These are phyloP conservation scores for Microtus ochrogaster DNA, from an alignment of 2,113 vertebrate species.

Conservation along the genomic window DNA sequence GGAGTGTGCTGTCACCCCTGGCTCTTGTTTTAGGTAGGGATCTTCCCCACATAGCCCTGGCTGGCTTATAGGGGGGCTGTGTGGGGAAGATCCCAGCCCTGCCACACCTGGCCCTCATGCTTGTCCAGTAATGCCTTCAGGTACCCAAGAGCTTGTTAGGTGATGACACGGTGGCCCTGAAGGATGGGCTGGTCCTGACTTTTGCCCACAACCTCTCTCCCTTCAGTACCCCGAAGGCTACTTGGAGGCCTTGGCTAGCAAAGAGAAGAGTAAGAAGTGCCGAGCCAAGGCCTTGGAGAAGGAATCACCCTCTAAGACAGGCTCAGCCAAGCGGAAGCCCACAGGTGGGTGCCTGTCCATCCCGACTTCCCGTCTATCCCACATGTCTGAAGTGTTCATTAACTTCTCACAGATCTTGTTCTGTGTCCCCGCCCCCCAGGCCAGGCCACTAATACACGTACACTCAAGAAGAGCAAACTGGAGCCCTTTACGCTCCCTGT, in stretches of 20 bases:
- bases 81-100: neutral
- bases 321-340: constrained; percentile 94
- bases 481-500: constrained; percentile 93
- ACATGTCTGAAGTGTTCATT: neutral
- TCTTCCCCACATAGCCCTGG: neutral
- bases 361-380: neutral
- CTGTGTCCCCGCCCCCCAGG: constrained; percentile 59
- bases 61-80: neutral
- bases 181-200: no score
- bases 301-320: constrained; percentile 86
- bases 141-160: neutral
- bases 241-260: constrained; percentile 91
- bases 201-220: no score
- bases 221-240: constrained; percentile 97
- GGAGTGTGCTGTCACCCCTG: no score
- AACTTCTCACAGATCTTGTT: neutral
- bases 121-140: neutral
- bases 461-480: constrained; percentile 93
- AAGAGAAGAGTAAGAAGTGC: constrained; percentile 91
- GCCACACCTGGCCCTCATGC: neutral
- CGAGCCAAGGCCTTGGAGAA: constrained; percentile 85
- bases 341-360: constrained; percentile 81
- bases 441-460: constrained; percentile 18
- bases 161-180: neutral
- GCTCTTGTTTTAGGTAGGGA: neutral